A percentile compares a stretch with the other conserved stretches of the same genome.
These are phyloP conservation scores for Crax fasciolata DNA, from an alignment of 2,797 vertebrate species.

Conservation along the genomic window DNA sequence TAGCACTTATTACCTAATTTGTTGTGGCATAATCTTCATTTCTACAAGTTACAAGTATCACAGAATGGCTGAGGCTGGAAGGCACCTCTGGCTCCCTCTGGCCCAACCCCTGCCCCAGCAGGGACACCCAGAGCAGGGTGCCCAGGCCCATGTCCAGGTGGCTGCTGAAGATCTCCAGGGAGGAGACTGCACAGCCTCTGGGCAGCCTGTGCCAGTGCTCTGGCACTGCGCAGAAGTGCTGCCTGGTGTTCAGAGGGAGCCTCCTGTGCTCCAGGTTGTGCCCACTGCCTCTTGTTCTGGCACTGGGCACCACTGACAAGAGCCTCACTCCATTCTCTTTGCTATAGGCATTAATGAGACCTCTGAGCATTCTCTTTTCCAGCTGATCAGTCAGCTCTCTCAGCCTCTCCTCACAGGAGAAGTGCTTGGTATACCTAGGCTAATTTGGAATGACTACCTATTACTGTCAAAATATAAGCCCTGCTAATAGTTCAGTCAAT, in stretches of 20 bases:
- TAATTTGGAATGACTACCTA: background rate
- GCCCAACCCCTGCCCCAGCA: background rate
- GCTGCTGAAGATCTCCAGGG: background rate
- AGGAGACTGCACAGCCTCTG: background rate
- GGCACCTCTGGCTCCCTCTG: background rate
- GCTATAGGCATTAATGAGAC: background rate
- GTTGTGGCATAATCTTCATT: background rate
- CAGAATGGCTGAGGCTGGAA: background rate
- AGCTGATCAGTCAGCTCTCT: background rate
- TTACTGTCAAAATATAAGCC: background rate
- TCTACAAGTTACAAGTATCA: background rate
- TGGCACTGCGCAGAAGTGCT: too few species aligned
- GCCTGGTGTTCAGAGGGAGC: background rate
- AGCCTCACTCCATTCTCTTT: background rate
- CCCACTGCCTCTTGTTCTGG: background rate
- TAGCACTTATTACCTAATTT: background rate
- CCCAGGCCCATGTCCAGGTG: background rate
- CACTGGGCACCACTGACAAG: background rate
- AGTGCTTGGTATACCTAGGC: rapidly evolving
- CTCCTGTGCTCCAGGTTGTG: background rate
- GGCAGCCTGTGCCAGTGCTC: background rate
- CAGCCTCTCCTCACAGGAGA: background rate
- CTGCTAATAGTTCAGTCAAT: background rate
- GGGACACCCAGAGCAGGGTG: background rate
- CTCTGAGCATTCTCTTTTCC: background rate